A percentile compares a stretch with the other conserved stretches of the same genome.
Evolutionary conservation across 2,797 vertebrate species (phyloP).

Genomic region (Crocodylus rhombifer): DNA sequence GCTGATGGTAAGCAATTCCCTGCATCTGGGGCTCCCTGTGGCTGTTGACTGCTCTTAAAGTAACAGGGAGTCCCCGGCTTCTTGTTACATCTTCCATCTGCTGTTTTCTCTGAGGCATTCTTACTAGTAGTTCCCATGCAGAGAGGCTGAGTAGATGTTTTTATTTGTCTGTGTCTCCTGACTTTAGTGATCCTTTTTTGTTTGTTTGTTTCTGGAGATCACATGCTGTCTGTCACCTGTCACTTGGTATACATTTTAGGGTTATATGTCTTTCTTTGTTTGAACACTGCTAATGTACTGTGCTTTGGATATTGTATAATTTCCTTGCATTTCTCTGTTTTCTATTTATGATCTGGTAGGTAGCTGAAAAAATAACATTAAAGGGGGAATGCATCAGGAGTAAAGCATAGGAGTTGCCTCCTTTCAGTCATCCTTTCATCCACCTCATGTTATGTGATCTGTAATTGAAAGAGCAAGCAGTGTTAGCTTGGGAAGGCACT

Average conservation of each 20-base stretch:
- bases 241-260: neutral
- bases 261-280: neutral
- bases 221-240: too few species aligned
- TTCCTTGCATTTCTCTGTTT: neutral
- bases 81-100: too few species aligned
- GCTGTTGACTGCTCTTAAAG: too few species aligned
- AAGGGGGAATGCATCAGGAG: slow-evolving; percentile 6
- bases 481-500: neutral
- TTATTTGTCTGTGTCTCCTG: too few species aligned
- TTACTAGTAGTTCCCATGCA: too few species aligned
- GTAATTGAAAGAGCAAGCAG: neutral
- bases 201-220: too few species aligned
- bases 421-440: neutral
- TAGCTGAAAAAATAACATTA: slow-evolving; percentile 41
- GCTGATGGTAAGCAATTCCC: too few species aligned
- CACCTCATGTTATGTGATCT: neutral
- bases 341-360: neutral
- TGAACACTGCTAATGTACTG: neutral
- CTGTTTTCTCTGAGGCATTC: too few species aligned
- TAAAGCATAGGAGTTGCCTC: neutral
- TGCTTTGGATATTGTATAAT: neutral
- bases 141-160: too few species aligned
- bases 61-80: too few species aligned
- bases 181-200: too few species aligned
- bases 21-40: too few species aligned